Evolutionary conservation across 1,140 invertebrate genomes (phyloP), one percentile per base, ranked within the genome.

Genomic region (Amyelois transitella): DNA sequence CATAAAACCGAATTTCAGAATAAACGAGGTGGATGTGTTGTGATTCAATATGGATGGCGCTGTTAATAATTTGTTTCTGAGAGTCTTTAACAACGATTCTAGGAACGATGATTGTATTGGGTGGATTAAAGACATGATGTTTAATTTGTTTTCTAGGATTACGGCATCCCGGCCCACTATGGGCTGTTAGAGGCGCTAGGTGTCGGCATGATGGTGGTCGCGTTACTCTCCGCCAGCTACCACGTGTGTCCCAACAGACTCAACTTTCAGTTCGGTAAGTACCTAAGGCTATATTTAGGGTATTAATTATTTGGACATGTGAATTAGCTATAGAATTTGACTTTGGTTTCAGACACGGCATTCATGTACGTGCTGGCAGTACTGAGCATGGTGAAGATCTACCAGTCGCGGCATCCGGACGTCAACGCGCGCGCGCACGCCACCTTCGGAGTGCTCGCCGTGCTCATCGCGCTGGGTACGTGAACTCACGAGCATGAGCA

Each of bases 281-380:
- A 8, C 22, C 21, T 53, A 20, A 17, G 7, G 18, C 4, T 12
- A 6, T 43, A 6, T 43, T 17, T 3, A 43, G n/a, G 3, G 10
- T 43, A 43, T 6, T 43, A 6, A n/a, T n/a, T n/a, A 43, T 43
- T 43, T 43, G 2, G 32, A 28, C 32, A n/a, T 43, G 32, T n/a
- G 2, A n/a, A 17, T n/a, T 43, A 6, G 14, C 32, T 38, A n/a
- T n/a, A 43, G 44, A 0, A 25, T 17, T 53, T 22, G 32, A 19
- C 18, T 14, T 54, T 8, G 22, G 7, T 91, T 91, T 58, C 87
- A 97, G 96, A 98, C 88, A 96, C 96, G 18, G 94, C 96, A 69
- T 97, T 97, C 74, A 98, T 98, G 96, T 98, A 98, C 79, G 92
- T 97, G 28, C 96, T 97, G 80, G 92, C 95, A 10, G 94, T 96